Conservation (phyloP, 2,888 invertebrate genomes). For the Sthenelais limicola region DNA sequence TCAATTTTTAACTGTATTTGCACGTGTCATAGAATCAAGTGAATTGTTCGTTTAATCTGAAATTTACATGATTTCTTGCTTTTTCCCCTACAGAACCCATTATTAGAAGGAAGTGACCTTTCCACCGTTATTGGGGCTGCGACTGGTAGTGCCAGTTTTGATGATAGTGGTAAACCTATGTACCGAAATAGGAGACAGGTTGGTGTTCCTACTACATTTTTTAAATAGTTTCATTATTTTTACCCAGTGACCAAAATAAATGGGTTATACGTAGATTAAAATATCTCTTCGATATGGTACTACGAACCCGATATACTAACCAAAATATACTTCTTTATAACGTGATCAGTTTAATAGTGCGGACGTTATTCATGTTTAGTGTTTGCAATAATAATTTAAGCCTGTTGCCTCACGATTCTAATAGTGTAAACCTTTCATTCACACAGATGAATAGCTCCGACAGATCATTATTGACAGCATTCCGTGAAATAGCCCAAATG, state of each 20-base stretch:
- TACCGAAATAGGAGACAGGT: slow-evolving; percentile 80
- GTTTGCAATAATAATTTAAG: too few relatives aligned
- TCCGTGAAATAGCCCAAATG: slow-evolving; percentile 98
- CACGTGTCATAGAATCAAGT: too few relatives aligned
- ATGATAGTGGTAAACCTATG: slow-evolving; percentile 68
- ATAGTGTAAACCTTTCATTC: slow-evolving; percentile 25
- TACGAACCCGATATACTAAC: too few relatives aligned
- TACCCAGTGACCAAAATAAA: not conserved
- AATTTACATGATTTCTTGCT: not conserved
- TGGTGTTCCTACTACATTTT: slow-evolving; percentile 57
- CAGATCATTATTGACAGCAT: slow-evolving; percentile 94
- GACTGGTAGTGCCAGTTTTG: slow-evolving; percentile 53
- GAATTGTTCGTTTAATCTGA: too few relatives aligned
- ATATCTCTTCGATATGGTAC: too few relatives aligned
- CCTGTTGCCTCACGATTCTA: too few relatives aligned
- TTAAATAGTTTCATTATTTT: not conserved
- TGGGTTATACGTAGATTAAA: too few relatives aligned
- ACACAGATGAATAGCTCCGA: slow-evolving; percentile 86
- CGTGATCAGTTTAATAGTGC: too few relatives aligned
- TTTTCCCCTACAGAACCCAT: slow-evolving; percentile 79
- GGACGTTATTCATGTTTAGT: too few relatives aligned
- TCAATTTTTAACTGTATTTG: too few relatives aligned
- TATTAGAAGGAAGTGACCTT: slow-evolving; percentile 94
- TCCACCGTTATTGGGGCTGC: slow-evolving; percentile 90
- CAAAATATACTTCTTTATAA: too few relatives aligned